Base-by-base conservation (phyloP, 2,888 invertebrate genomes). In the Lithophane socia region DNA sequence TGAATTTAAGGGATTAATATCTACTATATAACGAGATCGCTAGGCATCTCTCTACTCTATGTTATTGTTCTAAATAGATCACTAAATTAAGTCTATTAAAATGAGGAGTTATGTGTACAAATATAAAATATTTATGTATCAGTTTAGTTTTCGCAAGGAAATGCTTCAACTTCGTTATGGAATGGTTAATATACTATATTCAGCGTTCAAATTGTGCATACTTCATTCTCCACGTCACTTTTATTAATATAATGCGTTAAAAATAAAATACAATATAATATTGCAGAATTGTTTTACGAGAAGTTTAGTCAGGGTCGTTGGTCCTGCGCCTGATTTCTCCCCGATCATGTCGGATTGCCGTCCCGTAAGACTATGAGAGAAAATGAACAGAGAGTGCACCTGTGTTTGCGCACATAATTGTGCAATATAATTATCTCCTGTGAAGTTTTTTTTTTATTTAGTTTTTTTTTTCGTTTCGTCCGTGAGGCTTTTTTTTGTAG, bases 21-120 rank as follows among this genome's bases (percentile, higher is more conserved):
- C 72, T 85, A 74, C 44, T 9, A 75, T 82, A 82, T 71, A 75
- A 16, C 64, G 86, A 87, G 86, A 88, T 80, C n/a, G 86, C 86
- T 86, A 86, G 12, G 86, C 86, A 80, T 80, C 86, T 80, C 86
- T 80, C 75, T 82, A 84, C 47, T 72, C 56, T 73, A 74, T 54
- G 29, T 78, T 86, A 86, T 86, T 86, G 67, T 79, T 87, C 79
- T 84, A 86, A 76, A 58, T 80, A 78, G 42, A 29, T 80, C 75
- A 72, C 65, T 68, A 37, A 29, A 29, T 29, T 65, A 78, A 61
- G 54, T 42, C 67, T 85, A 78, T 42, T 63, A 66, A 74, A 73
- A 75, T 74, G 60, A 78, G 69, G 72, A 68, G 60, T 80, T 60
- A 70, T n/a, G 44, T 66, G 54, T 73, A 70, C 54, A 74, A 61